Base-by-base conservation (phyloP, 1,140 invertebrate species). In the Drosophila orena region DNA sequence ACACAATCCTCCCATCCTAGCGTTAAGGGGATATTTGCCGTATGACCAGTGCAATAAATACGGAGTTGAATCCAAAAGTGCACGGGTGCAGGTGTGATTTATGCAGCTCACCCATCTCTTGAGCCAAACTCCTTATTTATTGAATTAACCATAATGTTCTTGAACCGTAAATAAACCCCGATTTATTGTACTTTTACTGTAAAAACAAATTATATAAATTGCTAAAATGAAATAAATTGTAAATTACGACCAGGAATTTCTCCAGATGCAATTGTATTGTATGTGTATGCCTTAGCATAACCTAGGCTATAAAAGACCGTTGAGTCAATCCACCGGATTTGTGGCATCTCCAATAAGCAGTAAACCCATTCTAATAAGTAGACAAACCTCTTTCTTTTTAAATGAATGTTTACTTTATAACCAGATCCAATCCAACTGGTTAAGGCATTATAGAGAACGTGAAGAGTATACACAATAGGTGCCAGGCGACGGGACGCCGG, bases 391-490 rank as follows among this genome's bases (percentile, higher is more conserved):
- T n/a, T 11, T 52, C 42, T 42, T 47, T 61, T 52, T 22, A 53
- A 61, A 52, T 65, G 30, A 43, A 68, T 62, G 46, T 74, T 71
- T 74, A 74, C 57, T 74, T 72, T 55, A 62, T 72, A 72, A 62
- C 71, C 71, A 74, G 68, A 62, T 72, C 34, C 46, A 64, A 50
- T 50, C 49, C 62, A 71, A 47, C 70, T 74, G 70, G 70, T 55
- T 27, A 74, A 74, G 71, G 71, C 71, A 74, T 72, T 44, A 59
- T 73, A 74, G 58, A 62, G 71, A 74, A 74, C 69, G 58, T 72
- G 71, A 74, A 62, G 71, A 71, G 66, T 72, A 72, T 72, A 72
- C 64, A 72, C 66, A 72, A 59, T 20, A 71, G 69, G 35, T 38
- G 49, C 47, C 46, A n/a, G 61, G 61, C 44, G 54, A 17, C 35